Evolutionary conservation across 2,797 vertebrate species (phyloP), one percentile per base, ranked within the genome.

Genomic region (Cuculus canorus): DNA sequence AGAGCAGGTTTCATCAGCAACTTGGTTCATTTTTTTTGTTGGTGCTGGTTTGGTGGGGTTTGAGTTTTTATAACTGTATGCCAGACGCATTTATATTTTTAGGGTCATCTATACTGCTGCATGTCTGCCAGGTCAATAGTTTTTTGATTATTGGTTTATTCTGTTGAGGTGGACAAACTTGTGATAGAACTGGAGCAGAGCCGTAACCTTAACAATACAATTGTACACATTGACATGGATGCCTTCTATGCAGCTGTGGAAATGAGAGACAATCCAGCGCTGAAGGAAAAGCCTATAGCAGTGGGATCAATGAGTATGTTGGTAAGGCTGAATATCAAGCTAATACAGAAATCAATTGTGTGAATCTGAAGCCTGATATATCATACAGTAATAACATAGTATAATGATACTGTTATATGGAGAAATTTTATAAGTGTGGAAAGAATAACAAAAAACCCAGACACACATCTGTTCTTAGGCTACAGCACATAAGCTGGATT

Each of bases 161-260:
- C 47, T 87, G 27, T 60, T 82, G 56, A 99, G 99, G 98, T 99
- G 84, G 98, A 99, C 86, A 98, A 78, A 90, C 95, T 98, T 96
- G 97, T 96, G 27, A 39, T 95, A 37, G 98, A 98, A 18, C 90
- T 99, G 94, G 99, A 99, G 80, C 97, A 92, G 59, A 98, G 92
- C 18, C 98, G 99, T 69, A 98, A 99, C 92, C 97, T 99, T 32
- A 98, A 91, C 64, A 98, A 95, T 56, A 98, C 98, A 28, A 99
- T 99, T 72, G 98, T 99, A 17, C 99, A 99, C 64, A 98, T 99
- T 89, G 99, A 99, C 95, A 99, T 99, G 99, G 99, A 99, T 86
- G 99, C 99, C 60, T 99, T 99, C 97, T 99, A 99, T 27, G 99
- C 99, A 88, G 99, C 99, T 56, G 99, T 99, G 88, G 99, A 99